These are phyloP conservation scores for Halisarca cf. caerulea DNA, from an alignment of 37 sponge, comb jelly and placozoan species.

Conservation along the genomic window DNA sequence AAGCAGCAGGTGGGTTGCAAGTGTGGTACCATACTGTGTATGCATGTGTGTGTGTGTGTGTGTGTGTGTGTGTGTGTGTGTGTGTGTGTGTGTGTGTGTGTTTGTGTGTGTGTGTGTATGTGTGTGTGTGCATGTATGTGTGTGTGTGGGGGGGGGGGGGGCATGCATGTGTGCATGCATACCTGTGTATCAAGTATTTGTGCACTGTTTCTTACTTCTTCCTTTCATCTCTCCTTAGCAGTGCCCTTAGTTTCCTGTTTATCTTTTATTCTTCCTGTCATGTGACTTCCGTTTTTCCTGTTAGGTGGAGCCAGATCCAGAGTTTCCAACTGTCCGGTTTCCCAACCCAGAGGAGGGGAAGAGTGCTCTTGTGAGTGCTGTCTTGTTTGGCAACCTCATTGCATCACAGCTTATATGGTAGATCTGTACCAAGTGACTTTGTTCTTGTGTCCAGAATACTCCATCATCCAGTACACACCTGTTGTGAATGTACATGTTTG, in stretches of 20 bases:
- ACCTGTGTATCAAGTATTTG: not conserved
- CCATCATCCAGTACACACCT: not conserved
- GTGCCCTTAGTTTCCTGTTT: not conserved
- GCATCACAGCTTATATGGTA: too few relatives aligned
- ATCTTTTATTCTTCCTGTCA: not conserved
- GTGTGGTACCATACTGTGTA: not conserved
- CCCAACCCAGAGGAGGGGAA: conserved; percentile 99
- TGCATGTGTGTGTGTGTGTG: not conserved
- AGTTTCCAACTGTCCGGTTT: conserved; percentile 94
- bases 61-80: conserved; percentile 3
- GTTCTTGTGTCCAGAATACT: too few relatives aligned
- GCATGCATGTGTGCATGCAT: conserved; percentile 2
- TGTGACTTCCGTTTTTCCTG: not conserved
- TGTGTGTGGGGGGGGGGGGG: too few relatives aligned
- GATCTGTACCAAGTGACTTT: too few relatives aligned
- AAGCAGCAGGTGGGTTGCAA: conserved; percentile 57
- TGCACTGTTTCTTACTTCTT: not conserved
- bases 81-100: not conserved
- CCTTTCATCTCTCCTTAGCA: not conserved
- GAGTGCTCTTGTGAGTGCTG: conserved; percentile 81
- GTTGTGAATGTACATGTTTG: not conserved
- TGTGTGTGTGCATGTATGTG: too few relatives aligned
- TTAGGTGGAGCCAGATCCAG: conserved; percentile 91
- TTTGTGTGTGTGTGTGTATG: too few relatives aligned
- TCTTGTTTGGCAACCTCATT: too few relatives aligned